Conservation (phyloP, 2,888 invertebrate genomes). For the Apodemia duryi region DNA sequence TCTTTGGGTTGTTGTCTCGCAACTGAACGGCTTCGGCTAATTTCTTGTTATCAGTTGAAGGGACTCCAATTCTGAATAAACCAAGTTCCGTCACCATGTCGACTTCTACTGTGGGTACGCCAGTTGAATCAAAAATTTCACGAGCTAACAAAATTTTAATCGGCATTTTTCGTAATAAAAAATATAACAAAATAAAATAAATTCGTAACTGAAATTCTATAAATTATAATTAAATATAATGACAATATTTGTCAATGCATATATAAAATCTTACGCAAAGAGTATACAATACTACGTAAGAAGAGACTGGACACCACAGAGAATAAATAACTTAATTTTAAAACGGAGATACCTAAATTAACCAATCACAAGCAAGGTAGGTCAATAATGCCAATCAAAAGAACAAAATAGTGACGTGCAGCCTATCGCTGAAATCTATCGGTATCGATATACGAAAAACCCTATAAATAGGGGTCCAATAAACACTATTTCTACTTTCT, state of each 20-base stretch:
- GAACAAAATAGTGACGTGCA: no score
- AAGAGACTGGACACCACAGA: no score
- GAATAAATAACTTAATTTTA: no score
- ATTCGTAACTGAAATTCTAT: background rate
- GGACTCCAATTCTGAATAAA: conserved; percentile 95
- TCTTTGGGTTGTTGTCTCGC: conserved; percentile 90
- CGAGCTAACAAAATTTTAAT: conserved; percentile 94
- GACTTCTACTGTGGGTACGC: conserved; percentile 98
- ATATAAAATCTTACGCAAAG: background rate
- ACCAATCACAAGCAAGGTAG: no score
- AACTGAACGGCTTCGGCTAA: conserved; percentile 96
- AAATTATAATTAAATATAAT: background rate
- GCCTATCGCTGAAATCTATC: no score
- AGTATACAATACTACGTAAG: no score
- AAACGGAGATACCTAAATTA: no score
- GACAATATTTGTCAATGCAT: background rate
- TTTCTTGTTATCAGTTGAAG: conserved; percentile 97
- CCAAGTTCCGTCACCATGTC: conserved; percentile 89
- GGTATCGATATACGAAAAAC: no score
- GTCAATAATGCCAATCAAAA: no score
- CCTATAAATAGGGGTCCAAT: no score
- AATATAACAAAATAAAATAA: conserved; percentile 7
- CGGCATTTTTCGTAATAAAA: conserved; percentile 81
- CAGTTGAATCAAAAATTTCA: conserved; percentile 97
- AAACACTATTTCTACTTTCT: no score